Conservation (phyloP, 1,140 invertebrate genomes). For the Drosophila eugracilis region DNA sequence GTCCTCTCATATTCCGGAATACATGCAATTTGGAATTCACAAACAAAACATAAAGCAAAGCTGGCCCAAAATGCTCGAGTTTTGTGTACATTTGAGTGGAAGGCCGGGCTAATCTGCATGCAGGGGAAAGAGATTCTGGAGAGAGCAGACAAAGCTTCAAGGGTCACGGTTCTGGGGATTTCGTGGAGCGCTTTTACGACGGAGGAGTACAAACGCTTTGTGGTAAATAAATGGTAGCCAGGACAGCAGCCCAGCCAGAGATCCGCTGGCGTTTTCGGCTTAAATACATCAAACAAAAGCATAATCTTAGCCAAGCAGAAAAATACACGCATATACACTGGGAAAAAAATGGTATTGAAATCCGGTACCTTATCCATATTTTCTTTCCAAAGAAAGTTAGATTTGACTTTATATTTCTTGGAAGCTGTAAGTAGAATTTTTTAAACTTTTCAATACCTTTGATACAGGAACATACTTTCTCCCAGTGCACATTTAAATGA, state of each 20-base stretch:
- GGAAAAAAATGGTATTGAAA: not conserved
- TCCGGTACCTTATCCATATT: too few species aligned
- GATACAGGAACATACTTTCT: not conserved
- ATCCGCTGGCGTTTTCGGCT: slow-evolving; percentile 56
- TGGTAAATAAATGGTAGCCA: slow-evolving; percentile 57
- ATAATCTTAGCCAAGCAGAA: slow-evolving; percentile 73
- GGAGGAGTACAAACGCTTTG: slow-evolving; percentile 32
- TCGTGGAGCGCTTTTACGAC: not conserved
- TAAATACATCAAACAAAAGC: slow-evolving; percentile 80
- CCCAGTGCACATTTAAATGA: slow-evolving; percentile 5
- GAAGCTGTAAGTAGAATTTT: too few species aligned
- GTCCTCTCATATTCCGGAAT: slow-evolving; percentile 20
- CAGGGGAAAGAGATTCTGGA: slow-evolving; percentile 20
- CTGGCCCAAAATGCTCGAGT: slow-evolving; percentile 34
- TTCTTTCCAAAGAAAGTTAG: too few species aligned
- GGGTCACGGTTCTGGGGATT: slow-evolving; percentile 28
- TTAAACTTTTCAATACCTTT: too few species aligned
- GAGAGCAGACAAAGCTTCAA: slow-evolving; percentile 12
- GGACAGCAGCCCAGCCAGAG: slow-evolving; percentile 36
- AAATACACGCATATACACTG: slow-evolving; percentile 62
- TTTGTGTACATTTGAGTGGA: slow-evolving; percentile 41
- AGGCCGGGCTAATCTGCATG: slow-evolving; percentile 60
- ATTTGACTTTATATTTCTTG: too few species aligned
- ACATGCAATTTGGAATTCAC: slow-evolving; percentile 72
- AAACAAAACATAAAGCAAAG: slow-evolving; percentile 55